Evolutionary conservation across 2,113 vertebrate species (phyloP), one percentile per base, ranked within the genome.

Genomic region (Sebastes schlegelii): DNA sequence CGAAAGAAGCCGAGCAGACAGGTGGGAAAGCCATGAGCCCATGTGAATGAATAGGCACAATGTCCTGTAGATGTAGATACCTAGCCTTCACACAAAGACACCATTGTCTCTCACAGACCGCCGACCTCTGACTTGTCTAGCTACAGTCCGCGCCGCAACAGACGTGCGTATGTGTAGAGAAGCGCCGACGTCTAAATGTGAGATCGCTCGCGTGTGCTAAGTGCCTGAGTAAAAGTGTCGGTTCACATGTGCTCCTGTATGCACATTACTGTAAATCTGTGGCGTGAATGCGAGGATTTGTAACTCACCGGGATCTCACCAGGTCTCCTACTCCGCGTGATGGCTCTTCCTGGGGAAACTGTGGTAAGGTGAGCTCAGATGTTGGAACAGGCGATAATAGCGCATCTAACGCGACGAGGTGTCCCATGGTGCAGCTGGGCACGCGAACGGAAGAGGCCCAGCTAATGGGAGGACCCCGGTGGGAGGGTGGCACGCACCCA

Each of bases 371-470:
- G 92, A 94, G 92, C 93, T 91, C 86, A 91, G 88, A 86, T 82
- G 13, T 88, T 88, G 90, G 89, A 88, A 79, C 74, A 91, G 90
- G 92, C 87, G 90, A 88, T 95, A 94, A 92, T 92, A 92, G 91
- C 55, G 85, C 86, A 89, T 92, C 91, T 89, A 86, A 92, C 82
- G 80, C 54, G 77, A 87, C 77, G 76, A 87, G 90, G 75, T 91
- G 89, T 92, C 92, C 92, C 88, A 83, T 82, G 90, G 91, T 86
- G 93, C 82, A 80, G 83, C 85, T 79, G 80, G 89, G 88, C 94
- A 95, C 86, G 88, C 89, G 93, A 95, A 89, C 87, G 92, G 91
- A 94, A 93, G 93, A 77, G 86, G 87, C 81, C 87, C 68, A 75
- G 92, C 91, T 93, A 95, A 95, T 88, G 89, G 92, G 88, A 87